Evolutionary conservation across 2,888 invertebrate genomes (phyloP), one percentile per base, ranked within the genome.

Genomic region (Unio delphinus): DNA sequence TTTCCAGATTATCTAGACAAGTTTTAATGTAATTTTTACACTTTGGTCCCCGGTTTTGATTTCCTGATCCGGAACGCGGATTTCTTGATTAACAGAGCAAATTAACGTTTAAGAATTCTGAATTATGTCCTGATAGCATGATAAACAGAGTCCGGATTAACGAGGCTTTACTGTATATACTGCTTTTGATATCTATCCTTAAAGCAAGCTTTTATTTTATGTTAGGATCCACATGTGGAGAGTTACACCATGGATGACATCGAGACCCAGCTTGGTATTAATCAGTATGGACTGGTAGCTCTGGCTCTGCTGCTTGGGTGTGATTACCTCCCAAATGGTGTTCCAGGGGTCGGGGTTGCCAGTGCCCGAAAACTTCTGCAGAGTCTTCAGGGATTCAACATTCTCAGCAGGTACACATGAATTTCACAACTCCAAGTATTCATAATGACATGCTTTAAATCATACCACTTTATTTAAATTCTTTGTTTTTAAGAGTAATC

Each of bases 271-370:
- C 92, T 95, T 91, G 93, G 94, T 74, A 93, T 97, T 78, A 94
- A 94, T 0, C 93, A 95, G 75, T 93, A 94, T 78, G 95, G 95
- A 89, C 93, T 97, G 89, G 93, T 97, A 71, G 95, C 94, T 0
- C 91, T 97, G 84, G 96, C 96, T 8, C 88, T 97, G 55, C 90
- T 97, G 1, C 94, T 95, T 79, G 97, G 97, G 0, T 96, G 96
- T 87, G 97, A 97, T 90, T 97, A 96, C 87, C 92, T 93, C 61
- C 92, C 92, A 8, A 84, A 87, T 68, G 95, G 97, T 81, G 90
- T 97, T 74, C 92, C 91, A 57, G 94, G 95, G 0, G 92, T 95
- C 64, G 97, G 97, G 0, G 94, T 94, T 74, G 95, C 95, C 75
- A 83, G 93, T 3, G 95, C 94, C 8, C 85, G 95, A 4, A 94